phyloP scores from a whole-genome alignment of 2,888 invertebrate genomes.

The Plemyria rubiginata region DNA sequence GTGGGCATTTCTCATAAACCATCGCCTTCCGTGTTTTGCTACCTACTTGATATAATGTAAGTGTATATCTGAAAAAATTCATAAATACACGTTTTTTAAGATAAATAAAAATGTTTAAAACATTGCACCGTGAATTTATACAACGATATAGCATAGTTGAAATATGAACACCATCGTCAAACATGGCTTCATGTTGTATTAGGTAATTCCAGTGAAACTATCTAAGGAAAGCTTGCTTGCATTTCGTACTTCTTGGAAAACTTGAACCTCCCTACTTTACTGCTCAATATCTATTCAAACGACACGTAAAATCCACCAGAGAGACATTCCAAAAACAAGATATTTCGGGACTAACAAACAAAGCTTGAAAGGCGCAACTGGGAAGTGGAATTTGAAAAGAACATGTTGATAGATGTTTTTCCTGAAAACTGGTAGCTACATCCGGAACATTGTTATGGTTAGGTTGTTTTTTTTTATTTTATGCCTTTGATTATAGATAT shows the following conservation, averaged over 20 bases:
- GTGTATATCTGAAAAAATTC: no score
- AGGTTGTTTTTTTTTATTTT: no score
- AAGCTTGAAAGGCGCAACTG: slow-evolving; percentile 41
- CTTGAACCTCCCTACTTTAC: slow-evolving; percentile 39
- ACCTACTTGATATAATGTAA: no score
- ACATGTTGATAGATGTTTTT: slow-evolving; percentile 11
- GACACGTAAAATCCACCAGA: slow-evolving; percentile 48
- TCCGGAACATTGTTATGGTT: no score
- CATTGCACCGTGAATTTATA: no score
- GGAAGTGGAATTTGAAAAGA: slow-evolving; percentile 32
- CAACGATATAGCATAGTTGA: not conserved
- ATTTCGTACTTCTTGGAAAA: slow-evolving; percentile 25
- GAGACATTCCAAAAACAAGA: slow-evolving; percentile 53
- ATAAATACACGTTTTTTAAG: no score
- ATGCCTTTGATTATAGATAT: no score
- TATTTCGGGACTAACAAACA: slow-evolving; percentile 50
- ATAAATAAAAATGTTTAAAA: no score
- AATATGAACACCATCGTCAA: not conserved
- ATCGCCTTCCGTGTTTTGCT: no score
- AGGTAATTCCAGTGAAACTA: slow-evolving; percentile 2
- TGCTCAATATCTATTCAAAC: slow-evolving; percentile 52
- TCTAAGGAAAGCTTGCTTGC: slow-evolving; percentile 8
- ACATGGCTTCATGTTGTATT: slow-evolving; percentile 1
- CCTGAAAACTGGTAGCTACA: not conserved
- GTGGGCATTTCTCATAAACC: no score